A percentile compares a stretch with the other conserved stretches of the same genome.
Evolutionary conservation across 2,888 invertebrate species (phyloP).

Genomic region (Tachina grossa): DNA sequence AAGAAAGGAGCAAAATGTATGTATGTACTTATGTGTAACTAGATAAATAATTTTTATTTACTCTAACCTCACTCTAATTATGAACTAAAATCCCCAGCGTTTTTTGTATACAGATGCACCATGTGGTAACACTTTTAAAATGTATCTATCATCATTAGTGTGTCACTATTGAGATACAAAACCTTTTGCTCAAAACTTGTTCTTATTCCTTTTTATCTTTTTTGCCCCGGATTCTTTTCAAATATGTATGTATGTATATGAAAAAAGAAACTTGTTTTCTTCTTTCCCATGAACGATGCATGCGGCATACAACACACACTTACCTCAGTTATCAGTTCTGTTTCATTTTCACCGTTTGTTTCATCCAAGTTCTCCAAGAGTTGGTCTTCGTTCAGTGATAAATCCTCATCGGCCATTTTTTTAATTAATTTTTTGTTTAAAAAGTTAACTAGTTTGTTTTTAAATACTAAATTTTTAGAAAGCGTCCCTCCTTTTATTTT

Average conservation of each 20-base stretch:
- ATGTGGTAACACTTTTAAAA: constrained; percentile 49
- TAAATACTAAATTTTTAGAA: constrained; percentile 23
- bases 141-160: constrained; percentile 28
- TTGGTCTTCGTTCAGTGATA: constrained; percentile 83
- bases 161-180: constrained; percentile 54
- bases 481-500: constrained; percentile 45
- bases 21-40: neutral
- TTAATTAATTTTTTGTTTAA: constrained; percentile 23
- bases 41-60: too few species aligned
- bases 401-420: constrained; percentile 83
- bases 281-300: constrained; percentile 24
- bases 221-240: constrained; percentile 45
- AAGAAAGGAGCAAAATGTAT: too few species aligned
- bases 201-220: constrained; percentile 69
- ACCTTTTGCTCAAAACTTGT: constrained; percentile 75
- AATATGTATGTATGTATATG: neutral
- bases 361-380: constrained; percentile 83
- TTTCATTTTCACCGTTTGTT: constrained; percentile 82
- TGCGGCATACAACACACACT: constrained; percentile 69
- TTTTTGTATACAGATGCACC: neutral
- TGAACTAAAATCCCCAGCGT: neutral
- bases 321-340: constrained; percentile 82
- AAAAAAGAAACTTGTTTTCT: constrained; percentile 73
- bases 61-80: neutral
- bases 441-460: constrained; percentile 23